phyloP scores from a whole-genome alignment of 2,113 vertebrate species.

The Mystacornis crossleyi region DNA sequence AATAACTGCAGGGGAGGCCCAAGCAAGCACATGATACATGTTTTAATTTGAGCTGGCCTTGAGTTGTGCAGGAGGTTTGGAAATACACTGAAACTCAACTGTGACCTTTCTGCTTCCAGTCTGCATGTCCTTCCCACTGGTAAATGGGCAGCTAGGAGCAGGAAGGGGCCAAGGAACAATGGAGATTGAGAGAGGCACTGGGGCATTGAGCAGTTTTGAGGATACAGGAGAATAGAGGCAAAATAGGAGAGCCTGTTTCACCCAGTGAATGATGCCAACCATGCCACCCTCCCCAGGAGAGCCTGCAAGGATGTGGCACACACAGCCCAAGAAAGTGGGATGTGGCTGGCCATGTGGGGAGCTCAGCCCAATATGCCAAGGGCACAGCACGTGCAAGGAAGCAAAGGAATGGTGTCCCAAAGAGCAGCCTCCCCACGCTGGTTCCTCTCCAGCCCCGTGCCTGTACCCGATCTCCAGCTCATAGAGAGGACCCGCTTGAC shows the following conservation, averaged over 20 bases:
- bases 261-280: not conserved
- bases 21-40: not conserved
- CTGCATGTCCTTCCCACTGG: not conserved
- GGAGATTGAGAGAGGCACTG: rapidly evolving
- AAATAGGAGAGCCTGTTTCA: not conserved
- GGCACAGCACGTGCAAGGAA: rapidly evolving
- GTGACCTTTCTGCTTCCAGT: not conserved
- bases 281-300: not conserved
- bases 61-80: not conserved
- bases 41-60: not conserved
- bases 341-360: rapidly evolving
- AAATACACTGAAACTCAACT: not conserved
- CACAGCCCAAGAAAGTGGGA: too few relatives aligned
- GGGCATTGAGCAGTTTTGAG: not conserved
- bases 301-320: rapidly evolving
- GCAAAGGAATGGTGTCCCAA: not conserved
- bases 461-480: rapidly evolving
- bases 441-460: not conserved
- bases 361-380: not conserved
- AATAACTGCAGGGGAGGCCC: not conserved
- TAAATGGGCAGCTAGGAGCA: not conserved
- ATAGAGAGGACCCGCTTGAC: not conserved
- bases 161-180: not conserved
- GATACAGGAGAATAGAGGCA: rapidly evolving
- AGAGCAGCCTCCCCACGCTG: rapidly evolving